These are phyloP conservation scores for Gymnodraco acuticeps DNA, from an alignment of 2,797 vertebrate genomes.

Conservation along the genomic window DNA sequence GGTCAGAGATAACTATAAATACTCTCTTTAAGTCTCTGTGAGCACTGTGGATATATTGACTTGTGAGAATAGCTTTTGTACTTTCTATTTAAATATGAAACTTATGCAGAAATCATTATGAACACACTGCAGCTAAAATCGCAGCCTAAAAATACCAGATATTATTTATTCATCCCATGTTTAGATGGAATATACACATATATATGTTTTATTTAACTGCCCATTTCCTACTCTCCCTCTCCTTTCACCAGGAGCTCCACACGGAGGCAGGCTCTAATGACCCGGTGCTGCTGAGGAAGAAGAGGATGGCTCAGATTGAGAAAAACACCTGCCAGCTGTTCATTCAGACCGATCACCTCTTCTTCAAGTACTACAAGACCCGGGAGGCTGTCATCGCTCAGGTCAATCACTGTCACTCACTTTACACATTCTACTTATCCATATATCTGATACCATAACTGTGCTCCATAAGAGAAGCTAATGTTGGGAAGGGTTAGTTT, in stretches of 20 bases:
- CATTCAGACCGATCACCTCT: conserved; percentile 98
- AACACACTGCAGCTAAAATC: conserved; percentile 28
- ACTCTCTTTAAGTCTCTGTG: not conserved
- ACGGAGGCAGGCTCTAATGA: conserved; percentile 50
- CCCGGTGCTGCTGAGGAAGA: conserved; percentile 89
- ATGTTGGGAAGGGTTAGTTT: too few relatives aligned
- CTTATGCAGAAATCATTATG: not conserved
- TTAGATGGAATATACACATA: conserved; percentile 12
- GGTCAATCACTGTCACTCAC: conserved; percentile 72
- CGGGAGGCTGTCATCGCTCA: conserved; percentile 98
- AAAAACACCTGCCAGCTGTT: conserved; percentile 98
- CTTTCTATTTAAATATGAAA: not conserved
- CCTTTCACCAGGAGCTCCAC: conserved; percentile 68
- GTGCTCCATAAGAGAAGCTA: too few relatives aligned
- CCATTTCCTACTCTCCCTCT: conserved; percentile 17
- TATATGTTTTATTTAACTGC: conserved; percentile 66
- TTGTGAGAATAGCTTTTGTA: conserved; percentile 1
- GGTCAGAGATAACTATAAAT: conserved; percentile 12
- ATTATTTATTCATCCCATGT: conserved; percentile 68
- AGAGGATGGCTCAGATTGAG: conserved; percentile 92
- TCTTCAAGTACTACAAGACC: conserved; percentile 94
- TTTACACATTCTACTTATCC: not conserved
- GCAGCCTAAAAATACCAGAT: conserved; percentile 52
- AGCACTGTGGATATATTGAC: conserved; percentile 7
- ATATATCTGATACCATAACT: too few relatives aligned